Conservation (phyloP, 2,888 invertebrate species). For the Sarcophaga carnaria region DNA sequence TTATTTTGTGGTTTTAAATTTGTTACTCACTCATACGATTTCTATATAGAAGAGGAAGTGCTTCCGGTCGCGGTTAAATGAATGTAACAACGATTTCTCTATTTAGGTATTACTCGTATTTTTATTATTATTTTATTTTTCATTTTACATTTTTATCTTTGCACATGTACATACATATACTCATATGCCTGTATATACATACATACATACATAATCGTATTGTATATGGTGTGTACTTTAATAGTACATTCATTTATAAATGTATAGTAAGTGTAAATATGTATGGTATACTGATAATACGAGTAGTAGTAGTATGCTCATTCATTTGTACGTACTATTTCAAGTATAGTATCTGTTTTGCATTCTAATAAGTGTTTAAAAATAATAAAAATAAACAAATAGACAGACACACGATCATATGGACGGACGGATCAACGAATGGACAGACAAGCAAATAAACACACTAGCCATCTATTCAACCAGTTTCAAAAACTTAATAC, state of each 20-base stretch:
- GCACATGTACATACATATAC: slow-evolving; percentile 10
- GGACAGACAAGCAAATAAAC: slow-evolving; percentile 28
- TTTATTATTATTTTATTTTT: slow-evolving; percentile 48
- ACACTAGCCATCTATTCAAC: slow-evolving; percentile 4
- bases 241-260: neutral
- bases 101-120: slow-evolving; percentile 58
- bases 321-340: slow-evolving; percentile 34
- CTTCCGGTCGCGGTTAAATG: slow-evolving; percentile 72
- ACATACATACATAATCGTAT: neutral
- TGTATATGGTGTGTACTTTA: neutral
- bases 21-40: slow-evolving; percentile 66
- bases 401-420: neutral
- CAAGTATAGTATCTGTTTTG: slow-evolving; percentile 61
- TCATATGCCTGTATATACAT: neutral
- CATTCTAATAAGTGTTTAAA: slow-evolving; percentile 62
- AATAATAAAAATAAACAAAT: slow-evolving; percentile 21
- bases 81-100: slow-evolving; percentile 68
- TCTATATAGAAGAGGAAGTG: slow-evolving; percentile 71
- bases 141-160: slow-evolving; percentile 15
- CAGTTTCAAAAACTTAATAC: neutral
- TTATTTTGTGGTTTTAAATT: slow-evolving; percentile 65
- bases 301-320: slow-evolving; percentile 3
- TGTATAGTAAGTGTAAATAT: neutral
- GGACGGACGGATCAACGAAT: neutral
- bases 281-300: slow-evolving; percentile 1